Percentiles rank a stretch among this genome's conserved stretches.
phyloP scores from a whole-genome alignment of 2,113 vertebrate genomes.

The Larimichthys polyactis region DNA sequence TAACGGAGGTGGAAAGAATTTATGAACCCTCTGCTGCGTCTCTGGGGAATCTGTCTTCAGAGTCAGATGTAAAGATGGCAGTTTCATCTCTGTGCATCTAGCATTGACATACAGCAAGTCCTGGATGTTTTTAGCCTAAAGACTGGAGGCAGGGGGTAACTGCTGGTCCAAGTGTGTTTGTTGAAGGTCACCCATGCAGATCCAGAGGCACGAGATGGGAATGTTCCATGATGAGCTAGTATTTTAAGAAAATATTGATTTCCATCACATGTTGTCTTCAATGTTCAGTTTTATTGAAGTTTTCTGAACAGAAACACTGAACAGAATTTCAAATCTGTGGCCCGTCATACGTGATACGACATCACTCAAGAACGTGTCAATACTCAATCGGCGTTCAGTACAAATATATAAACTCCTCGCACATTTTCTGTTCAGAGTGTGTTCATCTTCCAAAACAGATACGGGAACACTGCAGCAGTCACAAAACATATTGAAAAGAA shows the following conservation, averaged over 20 bases:
- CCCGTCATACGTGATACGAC: constrained; percentile 17
- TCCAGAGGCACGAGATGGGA: no score
- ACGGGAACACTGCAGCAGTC: constrained; percentile 35
- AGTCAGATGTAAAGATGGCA: not conserved
- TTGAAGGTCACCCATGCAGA: not conserved
- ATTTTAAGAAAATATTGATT: no score
- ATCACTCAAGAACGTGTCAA: constrained; percentile 14
- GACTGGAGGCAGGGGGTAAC: no score
- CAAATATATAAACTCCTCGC: constrained; percentile 60
- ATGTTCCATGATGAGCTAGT: no score
- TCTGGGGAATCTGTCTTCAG: not conserved
- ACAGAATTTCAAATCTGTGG: constrained; percentile 27
- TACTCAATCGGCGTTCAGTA: constrained; percentile 41
- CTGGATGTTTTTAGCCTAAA: no score
- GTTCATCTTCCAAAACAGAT: constrained; percentile 11
- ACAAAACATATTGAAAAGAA: constrained; percentile 13
- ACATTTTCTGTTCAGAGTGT: not conserved
- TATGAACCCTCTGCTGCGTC: not conserved
- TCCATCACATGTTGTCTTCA: not conserved
- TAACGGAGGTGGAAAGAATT: constrained; percentile 2
- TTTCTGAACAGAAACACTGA: constrained; percentile 42
- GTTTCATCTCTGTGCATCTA: not conserved
- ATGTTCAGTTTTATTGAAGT: constrained; percentile 55
- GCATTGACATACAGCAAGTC: no score
- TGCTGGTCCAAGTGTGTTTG: not conserved